Evolutionary conservation across 1,140 invertebrate genomes (phyloP).

Genomic region (Lysiphlebus fabarum): DNA sequence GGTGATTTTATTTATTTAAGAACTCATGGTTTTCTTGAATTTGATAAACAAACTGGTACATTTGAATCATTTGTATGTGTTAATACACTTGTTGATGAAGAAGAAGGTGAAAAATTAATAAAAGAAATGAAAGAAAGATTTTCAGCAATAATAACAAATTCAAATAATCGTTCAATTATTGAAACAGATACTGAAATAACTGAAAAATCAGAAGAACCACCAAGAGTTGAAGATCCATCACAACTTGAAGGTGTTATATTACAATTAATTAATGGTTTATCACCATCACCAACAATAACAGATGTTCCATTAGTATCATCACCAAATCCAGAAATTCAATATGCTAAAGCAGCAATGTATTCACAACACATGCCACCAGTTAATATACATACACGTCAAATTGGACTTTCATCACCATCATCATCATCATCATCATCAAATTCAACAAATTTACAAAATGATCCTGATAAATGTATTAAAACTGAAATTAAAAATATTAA

Average conservation of each 20-base stretch:
- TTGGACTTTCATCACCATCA: slow-evolving; percentile 27
- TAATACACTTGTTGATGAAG: slow-evolving; percentile 72
- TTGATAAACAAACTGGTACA: slow-evolving; percentile 66
- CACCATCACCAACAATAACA: slow-evolving; percentile 39
- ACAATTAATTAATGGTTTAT: slow-evolving; percentile 65
- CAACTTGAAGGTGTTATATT: slow-evolving; percentile 66
- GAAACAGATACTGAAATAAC: not conserved
- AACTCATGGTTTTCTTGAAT: slow-evolving; percentile 75
- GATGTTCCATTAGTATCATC: slow-evolving; percentile 26
- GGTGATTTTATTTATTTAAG: slow-evolving; percentile 77
- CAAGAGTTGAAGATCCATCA: slow-evolving; percentile 63
- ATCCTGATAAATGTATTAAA: no score
- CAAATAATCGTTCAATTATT: slow-evolving; percentile 14
- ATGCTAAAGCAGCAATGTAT: slow-evolving; percentile 42
- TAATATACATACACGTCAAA: slow-evolving; percentile 37
- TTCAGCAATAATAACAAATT: slow-evolving; percentile 56
- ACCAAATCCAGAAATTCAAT: slow-evolving; percentile 40
- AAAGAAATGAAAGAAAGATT: slow-evolving; percentile 71
- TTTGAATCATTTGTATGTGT: slow-evolving; percentile 81
- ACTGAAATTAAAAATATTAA: no score
- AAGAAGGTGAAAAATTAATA: slow-evolving; percentile 66
- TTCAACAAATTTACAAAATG: no score
- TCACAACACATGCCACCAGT: slow-evolving; percentile 45
- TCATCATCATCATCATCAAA: no score
- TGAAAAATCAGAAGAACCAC: slow-evolving; percentile 21